Evolutionary conservation across 2,888 invertebrate genomes (phyloP).

Genomic region (Lepas anatifera): DNA sequence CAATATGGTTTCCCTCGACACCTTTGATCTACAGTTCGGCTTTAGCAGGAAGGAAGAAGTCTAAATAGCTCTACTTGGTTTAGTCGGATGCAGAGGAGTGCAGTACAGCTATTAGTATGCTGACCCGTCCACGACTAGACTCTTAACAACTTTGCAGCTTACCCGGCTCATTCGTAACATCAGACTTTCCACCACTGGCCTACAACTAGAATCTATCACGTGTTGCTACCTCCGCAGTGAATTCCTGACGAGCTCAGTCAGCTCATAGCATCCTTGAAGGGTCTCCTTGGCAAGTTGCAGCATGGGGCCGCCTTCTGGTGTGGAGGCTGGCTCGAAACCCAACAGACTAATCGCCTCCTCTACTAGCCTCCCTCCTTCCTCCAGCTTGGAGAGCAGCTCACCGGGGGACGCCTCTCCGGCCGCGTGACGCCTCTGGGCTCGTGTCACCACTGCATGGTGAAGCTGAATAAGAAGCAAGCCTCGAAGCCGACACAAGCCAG

Average conservation of each 20-base stretch:
- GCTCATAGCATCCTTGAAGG: not conserved
- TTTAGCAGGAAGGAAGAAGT: no score
- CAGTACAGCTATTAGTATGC: no score
- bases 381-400: not conserved
- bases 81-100: no score
- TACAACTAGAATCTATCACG: no score
- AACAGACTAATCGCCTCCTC: not conserved
- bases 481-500: conserved; percentile 8
- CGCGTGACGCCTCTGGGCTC: not conserved
- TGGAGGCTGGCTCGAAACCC: not conserved
- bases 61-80: no score
- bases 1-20: no score
- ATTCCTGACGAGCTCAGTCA: not conserved
- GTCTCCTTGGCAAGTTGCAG: not conserved
- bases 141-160: no score
- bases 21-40: no score
- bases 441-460: conserved; percentile 8
- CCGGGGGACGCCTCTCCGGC: not conserved
- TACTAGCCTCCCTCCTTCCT: not conserved
- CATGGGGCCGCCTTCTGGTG: not conserved
- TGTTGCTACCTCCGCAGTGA: not conserved
- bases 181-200: no score
- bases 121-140: no score
- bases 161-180: no score
- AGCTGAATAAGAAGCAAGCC: not conserved